phyloP scores from a whole-genome alignment of 2,797 vertebrate species.

The Propithecus perrieri region DNA sequence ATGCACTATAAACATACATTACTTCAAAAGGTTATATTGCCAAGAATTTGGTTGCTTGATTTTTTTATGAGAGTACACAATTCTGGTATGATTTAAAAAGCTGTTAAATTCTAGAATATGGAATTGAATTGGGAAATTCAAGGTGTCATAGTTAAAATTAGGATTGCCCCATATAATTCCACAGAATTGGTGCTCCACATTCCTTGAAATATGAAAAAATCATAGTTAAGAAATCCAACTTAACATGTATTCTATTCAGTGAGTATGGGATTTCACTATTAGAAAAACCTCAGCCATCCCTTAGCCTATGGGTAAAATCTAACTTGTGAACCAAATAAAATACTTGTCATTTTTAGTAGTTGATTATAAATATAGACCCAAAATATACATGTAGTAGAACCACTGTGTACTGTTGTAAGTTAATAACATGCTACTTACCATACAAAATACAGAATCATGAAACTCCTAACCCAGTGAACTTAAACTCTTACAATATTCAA shows the following conservation, averaged over 20 bases:
- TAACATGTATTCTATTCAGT: background rate
- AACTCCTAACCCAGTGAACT: constrained; percentile 7
- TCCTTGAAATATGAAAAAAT: constrained; percentile 48
- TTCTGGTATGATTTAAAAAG: constrained; percentile 48
- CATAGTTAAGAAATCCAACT: constrained; percentile 34
- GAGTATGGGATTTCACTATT: background rate
- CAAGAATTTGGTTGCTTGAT: constrained; percentile 30
- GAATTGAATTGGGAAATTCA: background rate
- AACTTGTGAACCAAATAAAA: background rate
- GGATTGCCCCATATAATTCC: background rate
- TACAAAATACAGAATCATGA: constrained; percentile 35
- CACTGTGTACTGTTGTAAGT: constrained; percentile 17
- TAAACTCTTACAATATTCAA: constrained; percentile 36
- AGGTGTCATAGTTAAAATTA: background rate
- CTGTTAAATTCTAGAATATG: constrained; percentile 25
- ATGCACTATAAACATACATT: background rate
- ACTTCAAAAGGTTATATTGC: constrained; percentile 27
- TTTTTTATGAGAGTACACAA: constrained; percentile 21
- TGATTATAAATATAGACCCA: constrained; percentile 13
- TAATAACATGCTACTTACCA: constrained; percentile 12
- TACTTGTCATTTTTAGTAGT: constrained; percentile 24
- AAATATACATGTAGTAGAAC: background rate
- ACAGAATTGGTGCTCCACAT: background rate
- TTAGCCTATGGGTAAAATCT: background rate
- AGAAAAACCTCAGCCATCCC: background rate